Conservation (phyloP, 2,888 invertebrate species). For the Noctua comes region DNA sequence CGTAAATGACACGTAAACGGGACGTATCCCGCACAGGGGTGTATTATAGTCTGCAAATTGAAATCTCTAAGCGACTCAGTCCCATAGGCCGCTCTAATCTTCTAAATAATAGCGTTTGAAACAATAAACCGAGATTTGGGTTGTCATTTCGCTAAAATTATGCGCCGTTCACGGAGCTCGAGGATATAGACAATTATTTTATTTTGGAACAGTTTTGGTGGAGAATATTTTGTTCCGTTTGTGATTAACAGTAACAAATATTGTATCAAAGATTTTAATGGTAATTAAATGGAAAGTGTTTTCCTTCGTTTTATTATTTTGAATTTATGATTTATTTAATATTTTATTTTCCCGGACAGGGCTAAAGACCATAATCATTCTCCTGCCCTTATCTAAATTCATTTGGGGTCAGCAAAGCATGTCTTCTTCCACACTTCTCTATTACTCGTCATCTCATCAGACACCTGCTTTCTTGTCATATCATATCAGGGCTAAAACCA, state of each 20-base stretch:
- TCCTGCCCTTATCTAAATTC: too few species aligned
- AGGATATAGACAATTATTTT: slow-evolving; percentile 48
- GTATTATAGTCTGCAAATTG: slow-evolving; percentile 81
- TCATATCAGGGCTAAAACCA: neutral
- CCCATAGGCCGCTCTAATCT: slow-evolving; percentile 77
- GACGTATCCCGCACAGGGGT: slow-evolving; percentile 65
- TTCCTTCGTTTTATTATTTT: neutral
- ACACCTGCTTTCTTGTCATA: too few species aligned
- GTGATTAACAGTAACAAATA: neutral
- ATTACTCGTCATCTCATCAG: too few species aligned
- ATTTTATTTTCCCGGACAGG: neutral
- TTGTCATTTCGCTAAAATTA: slow-evolving; percentile 78
- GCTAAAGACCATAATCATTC: neutral
- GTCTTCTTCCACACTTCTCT: too few species aligned
- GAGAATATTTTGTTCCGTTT: slow-evolving; percentile 6
- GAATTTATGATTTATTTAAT: neutral
- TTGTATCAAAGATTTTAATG: neutral
- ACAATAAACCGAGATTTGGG: slow-evolving; percentile 85
- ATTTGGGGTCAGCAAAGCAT: too few species aligned
- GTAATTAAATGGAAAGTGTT: neutral
- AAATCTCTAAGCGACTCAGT: slow-evolving; percentile 76
- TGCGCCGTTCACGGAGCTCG: slow-evolving; percentile 27
- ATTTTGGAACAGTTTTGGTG: slow-evolving; percentile 18
- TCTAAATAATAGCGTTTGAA: slow-evolving; percentile 82
- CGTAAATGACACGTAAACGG: slow-evolving; percentile 57